These are phyloP conservation scores for Artibeus lituratus DNA, from an alignment of 2,797 vertebrate species.

Conservation along the genomic window DNA sequence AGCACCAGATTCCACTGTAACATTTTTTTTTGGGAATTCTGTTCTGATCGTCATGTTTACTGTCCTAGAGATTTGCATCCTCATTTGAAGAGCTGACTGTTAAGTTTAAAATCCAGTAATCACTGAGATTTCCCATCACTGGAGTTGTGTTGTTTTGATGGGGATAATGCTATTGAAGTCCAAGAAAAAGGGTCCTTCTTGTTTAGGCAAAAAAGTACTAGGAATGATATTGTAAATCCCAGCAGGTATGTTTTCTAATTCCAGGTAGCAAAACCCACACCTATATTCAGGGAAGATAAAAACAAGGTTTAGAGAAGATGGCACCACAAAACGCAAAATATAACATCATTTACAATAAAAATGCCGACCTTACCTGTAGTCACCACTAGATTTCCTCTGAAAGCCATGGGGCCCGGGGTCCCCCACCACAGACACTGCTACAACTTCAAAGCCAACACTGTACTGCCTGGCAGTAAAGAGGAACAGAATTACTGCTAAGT, in stretches of 20 bases:
- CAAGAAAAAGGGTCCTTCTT: constrained; percentile 98
- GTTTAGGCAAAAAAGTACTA: constrained; percentile 96
- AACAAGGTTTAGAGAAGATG: not conserved
- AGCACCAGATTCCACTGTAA: constrained; percentile 42
- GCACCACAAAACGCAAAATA: not conserved
- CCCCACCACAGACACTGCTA: constrained; percentile 87
- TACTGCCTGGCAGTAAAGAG: constrained; percentile 88
- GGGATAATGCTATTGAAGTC: constrained; percentile 90
- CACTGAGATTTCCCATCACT: constrained; percentile 82
- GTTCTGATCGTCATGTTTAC: not conserved
- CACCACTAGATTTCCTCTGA: constrained; percentile 93
- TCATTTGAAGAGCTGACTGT: not conserved
- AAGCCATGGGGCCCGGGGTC: constrained; percentile 88
- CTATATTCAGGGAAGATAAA: constrained; percentile 78
- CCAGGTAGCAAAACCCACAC: constrained; percentile 98
- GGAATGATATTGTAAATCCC: constrained; percentile 96
- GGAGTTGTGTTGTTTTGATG: constrained; percentile 92
- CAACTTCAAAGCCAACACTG: constrained; percentile 95
- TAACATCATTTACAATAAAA: not conserved
- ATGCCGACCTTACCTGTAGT: constrained; percentile 90
- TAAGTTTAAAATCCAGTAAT: not conserved
- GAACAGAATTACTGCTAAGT: not conserved
- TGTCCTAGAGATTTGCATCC: constrained; percentile 12
- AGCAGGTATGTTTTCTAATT: constrained; percentile 88
- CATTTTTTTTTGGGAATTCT: not conserved